A percentile compares a stretch with the other conserved stretches of the same genome.
phyloP scores from a whole-genome alignment of 2,888 invertebrate species.

The Ormyrus pomaceus region DNA sequence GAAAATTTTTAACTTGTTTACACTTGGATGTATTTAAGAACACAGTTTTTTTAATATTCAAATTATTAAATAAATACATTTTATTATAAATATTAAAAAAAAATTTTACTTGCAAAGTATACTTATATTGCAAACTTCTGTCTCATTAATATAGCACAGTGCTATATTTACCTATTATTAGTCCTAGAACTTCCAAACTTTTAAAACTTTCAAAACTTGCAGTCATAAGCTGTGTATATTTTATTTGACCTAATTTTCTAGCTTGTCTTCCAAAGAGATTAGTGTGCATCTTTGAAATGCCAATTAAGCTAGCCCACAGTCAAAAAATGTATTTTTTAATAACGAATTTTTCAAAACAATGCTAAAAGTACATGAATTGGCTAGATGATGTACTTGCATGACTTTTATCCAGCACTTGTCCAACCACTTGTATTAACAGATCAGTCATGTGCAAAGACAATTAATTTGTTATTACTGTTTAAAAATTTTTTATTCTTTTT shows the following conservation, averaged over 20 bases:
- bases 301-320: constrained; percentile 33
- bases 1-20: background rate
- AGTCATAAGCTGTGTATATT: constrained; percentile 58
- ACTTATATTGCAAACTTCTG: constrained; percentile 35
- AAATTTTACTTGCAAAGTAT: constrained; percentile 15
- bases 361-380: no score
- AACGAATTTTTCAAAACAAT: no score
- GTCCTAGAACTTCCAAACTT: constrained; percentile 53
- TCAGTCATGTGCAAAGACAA: constrained; percentile 22
- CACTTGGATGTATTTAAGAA: background rate
- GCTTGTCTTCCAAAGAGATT: constrained; percentile 54
- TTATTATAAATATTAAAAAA: background rate
- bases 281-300: constrained; percentile 52
- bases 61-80: constrained; percentile 13
- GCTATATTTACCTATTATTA: constrained; percentile 55
- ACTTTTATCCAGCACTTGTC: constrained; percentile 38
- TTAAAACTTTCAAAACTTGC: constrained; percentile 64
- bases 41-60: background rate
- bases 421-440: constrained; percentile 47
- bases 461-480: constrained; percentile 20
- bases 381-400: constrained; percentile 11
- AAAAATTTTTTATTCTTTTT: background rate
- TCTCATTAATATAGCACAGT: constrained; percentile 36
- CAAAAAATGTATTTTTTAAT: background rate
- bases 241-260: constrained; percentile 63